A percentile compares a stretch with the other conserved stretches of the same genome.
Conservation (phyloP, 2,113 vertebrate species). For the Spea multiplicata region DNA sequence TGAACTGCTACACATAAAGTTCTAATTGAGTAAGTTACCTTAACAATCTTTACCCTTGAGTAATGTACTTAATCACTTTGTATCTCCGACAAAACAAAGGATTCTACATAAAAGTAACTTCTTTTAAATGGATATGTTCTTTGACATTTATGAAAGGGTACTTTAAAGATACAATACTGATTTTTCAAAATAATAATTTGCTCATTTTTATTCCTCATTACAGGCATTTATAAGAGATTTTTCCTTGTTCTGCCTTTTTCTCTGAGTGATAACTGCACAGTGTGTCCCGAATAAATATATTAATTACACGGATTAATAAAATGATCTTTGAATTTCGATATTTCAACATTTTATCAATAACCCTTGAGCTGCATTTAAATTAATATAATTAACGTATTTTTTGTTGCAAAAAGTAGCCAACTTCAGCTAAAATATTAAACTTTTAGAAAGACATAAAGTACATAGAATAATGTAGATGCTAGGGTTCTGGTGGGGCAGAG, state of each 20-base stretch:
- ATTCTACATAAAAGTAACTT: conserved; percentile 32
- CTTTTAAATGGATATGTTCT: conserved; percentile 35
- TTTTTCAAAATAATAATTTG: neutral
- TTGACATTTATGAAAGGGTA: conserved; percentile 17
- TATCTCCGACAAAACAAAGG: conserved; percentile 33
- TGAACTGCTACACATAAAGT: conserved; percentile 4
- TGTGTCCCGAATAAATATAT: too few species aligned
- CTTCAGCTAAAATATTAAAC: too few species aligned
- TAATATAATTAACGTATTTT: too few species aligned
- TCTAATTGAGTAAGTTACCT: conserved; percentile 42
- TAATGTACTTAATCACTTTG: conserved; percentile 36
- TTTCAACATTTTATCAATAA: too few species aligned
- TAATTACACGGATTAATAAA: too few species aligned
- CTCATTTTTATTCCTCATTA: neutral
- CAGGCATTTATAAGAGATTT: neutral
- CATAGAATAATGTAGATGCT: too few species aligned
- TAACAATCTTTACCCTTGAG: conserved; percentile 39
- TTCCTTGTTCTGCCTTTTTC: neutral
- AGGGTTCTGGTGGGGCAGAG: too few species aligned
- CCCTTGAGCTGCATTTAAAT: too few species aligned
- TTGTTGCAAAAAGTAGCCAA: too few species aligned
- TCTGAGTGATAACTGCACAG: too few species aligned
- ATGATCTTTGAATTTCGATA: too few species aligned
- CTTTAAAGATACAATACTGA: conserved; percentile 30
- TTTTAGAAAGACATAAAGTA: too few species aligned